Conservation (phyloP, 2,113 vertebrate genomes). For the Tautogolabrus adspersus region DNA sequence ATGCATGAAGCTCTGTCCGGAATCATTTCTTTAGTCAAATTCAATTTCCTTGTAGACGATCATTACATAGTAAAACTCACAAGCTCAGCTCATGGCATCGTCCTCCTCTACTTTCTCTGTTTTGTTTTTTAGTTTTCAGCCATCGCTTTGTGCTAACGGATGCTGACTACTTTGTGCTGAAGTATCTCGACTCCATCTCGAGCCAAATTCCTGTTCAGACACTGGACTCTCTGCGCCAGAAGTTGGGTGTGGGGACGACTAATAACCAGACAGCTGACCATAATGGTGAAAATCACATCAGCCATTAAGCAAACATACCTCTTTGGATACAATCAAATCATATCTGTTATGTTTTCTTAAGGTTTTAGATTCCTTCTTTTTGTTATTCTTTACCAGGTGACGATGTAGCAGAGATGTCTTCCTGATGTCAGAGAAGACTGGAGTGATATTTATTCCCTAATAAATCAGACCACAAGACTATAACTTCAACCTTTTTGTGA, state of each 20-base stretch:
- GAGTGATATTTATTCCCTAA: background rate
- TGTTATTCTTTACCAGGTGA: constrained; percentile 36
- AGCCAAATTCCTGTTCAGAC: constrained; percentile 83
- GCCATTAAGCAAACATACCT: background rate
- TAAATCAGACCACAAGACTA: background rate
- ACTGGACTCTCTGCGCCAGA: constrained; percentile 83
- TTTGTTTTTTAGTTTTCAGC: constrained; percentile 86
- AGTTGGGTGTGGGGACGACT: constrained; percentile 10
- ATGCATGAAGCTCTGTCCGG: background rate
- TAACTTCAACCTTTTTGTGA: background rate
- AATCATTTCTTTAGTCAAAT: background rate
- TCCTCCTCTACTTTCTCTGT: background rate
- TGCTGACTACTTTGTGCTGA: constrained; percentile 87
- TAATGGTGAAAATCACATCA: constrained; percentile 26
- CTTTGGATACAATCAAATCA: background rate
- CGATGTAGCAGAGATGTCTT: constrained; percentile 23
- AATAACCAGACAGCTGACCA: constrained; percentile 10
- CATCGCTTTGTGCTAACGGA: constrained; percentile 90
- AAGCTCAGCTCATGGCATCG: background rate
- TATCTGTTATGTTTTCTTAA: background rate
- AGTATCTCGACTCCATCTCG: constrained; percentile 87
- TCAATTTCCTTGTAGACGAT: background rate
- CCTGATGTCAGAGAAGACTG: constrained; percentile 10
- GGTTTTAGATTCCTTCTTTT: no score
- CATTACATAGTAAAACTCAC: background rate